phyloP scores from a whole-genome alignment of 2,113 vertebrate species.

The Hippocampus mohnikei region DNA sequence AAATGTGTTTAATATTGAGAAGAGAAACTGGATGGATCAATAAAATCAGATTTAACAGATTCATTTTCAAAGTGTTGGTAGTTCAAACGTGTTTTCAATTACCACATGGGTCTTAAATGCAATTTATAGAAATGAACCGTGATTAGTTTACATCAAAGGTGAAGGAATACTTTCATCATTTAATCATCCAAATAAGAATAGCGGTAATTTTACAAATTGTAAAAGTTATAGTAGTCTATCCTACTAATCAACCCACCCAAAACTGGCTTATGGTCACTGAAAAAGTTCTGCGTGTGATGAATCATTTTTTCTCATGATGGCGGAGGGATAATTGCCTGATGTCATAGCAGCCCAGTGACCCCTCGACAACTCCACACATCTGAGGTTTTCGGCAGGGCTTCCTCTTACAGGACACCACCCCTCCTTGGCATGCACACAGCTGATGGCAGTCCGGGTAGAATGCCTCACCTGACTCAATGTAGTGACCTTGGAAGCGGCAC shows the following conservation, averaged over 20 bases:
- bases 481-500: neutral
- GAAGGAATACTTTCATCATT: neutral
- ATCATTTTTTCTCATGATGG: neutral
- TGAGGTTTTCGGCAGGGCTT: neutral
- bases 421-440: neutral
- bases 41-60: neutral
- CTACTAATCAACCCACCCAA: neutral
- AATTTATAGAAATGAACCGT: neutral
- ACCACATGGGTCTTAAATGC: neutral
- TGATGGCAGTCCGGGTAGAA: neutral
- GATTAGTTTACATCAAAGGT: neutral
- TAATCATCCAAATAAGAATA: neutral
- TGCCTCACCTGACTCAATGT: neutral
- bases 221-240: neutral
- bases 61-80: neutral
- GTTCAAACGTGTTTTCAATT: neutral
- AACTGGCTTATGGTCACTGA: neutral
- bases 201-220: neutral
- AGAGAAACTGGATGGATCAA: neutral
- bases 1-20: neutral
- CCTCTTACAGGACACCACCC: neutral
- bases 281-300: neutral
- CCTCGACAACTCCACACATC: neutral
- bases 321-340: neutral
- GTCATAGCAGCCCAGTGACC: neutral